Evolutionary conservation across 2,113 vertebrate genomes (phyloP).

Genomic region (Microcebus murinus): DNA sequence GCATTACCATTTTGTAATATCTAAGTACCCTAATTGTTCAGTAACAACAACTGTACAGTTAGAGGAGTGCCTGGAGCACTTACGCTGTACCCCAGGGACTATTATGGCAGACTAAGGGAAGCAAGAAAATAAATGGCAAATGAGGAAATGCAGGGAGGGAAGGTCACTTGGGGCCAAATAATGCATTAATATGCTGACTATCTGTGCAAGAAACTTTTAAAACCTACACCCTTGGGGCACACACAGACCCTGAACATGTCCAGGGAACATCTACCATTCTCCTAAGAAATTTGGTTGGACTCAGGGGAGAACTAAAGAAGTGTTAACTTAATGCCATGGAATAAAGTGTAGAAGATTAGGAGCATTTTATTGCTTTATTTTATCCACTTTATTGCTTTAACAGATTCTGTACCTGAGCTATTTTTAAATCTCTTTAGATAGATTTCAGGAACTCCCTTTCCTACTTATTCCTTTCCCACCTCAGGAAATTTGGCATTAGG

Average conservation of each 20-base stretch:
- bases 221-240: neutral
- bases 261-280: neutral
- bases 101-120: neutral
- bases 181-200: neutral
- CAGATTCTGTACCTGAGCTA: neutral
- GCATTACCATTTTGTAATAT: neutral
- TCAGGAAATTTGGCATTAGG: neutral
- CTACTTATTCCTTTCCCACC: neutral
- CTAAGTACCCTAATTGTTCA: neutral
- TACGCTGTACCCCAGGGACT: neutral
- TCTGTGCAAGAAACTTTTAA: constrained; percentile 13
- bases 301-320: neutral
- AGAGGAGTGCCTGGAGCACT: constrained; percentile 47
- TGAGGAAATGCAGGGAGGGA: constrained; percentile 37
- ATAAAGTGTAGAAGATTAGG: neutral
- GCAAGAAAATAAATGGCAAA: constrained; percentile 39
- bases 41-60: neutral
- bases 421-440: constrained; percentile 47
- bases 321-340: neutral
- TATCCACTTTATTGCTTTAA: neutral
- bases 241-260: neutral
- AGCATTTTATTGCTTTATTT: neutral
- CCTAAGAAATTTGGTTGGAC: neutral
- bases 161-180: neutral
- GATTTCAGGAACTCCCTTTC: neutral